Conservation (phyloP, 2,113 vertebrate genomes). For the Nymphicus hollandicus region DNA sequence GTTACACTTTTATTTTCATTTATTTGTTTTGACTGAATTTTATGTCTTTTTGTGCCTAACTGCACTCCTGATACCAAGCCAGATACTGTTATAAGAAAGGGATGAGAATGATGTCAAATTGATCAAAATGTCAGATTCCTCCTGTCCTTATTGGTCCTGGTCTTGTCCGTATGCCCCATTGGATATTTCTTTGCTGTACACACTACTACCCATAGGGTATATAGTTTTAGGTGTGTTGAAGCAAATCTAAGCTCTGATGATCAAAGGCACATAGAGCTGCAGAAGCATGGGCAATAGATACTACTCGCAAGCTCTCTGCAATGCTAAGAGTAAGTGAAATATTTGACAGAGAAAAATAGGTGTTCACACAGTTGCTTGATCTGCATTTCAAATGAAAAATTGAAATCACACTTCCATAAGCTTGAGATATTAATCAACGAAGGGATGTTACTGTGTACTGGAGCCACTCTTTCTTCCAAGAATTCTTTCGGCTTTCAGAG, state of each 20-base stretch:
- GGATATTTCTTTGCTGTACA: not conserved
- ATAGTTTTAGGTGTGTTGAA: not conserved
- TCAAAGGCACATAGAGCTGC: not conserved
- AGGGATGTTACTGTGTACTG: not conserved
- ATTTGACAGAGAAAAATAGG: not conserved
- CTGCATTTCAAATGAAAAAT: constrained; percentile 4
- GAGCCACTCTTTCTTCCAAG: not conserved
- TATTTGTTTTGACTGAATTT: not conserved
- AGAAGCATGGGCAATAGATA: not conserved
- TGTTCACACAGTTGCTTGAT: not conserved
- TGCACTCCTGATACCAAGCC: not conserved
- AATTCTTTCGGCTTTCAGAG: not conserved
- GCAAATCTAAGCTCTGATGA: not conserved
- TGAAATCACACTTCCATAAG: not conserved
- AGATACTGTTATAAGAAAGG: not conserved
- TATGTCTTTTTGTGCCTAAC: not conserved
- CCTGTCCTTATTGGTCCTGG: not conserved
- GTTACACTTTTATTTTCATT: not conserved
- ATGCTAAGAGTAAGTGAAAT: not conserved
- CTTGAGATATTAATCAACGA: not conserved
- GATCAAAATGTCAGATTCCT: not conserved
- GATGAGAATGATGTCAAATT: not conserved
- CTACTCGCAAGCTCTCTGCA: not conserved
- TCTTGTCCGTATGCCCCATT: not conserved
- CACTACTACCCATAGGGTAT: not conserved